These are phyloP conservation scores for Oncorhynchus mykiss DNA, from an alignment of 2,113 vertebrate genomes.

Conservation along the genomic window DNA sequence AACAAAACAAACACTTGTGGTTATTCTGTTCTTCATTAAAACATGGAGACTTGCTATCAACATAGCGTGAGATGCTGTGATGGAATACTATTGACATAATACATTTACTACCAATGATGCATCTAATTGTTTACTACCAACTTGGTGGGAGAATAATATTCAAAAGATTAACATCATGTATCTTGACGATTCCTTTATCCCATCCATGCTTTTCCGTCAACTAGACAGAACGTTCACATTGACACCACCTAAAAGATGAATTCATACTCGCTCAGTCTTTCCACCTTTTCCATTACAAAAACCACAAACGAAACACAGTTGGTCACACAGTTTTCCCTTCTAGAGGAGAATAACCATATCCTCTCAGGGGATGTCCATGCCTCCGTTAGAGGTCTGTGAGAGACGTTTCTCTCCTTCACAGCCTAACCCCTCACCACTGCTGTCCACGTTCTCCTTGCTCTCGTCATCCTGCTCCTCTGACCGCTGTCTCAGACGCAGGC, in stretches of 20 bases:
- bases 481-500: conserved; percentile 73
- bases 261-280: no score
- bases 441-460: conserved; percentile 74
- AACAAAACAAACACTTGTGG: not conserved
- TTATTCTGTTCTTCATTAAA: not conserved
- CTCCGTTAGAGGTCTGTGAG: conserved; percentile 71
- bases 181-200: not conserved
- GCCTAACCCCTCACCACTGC: conserved; percentile 30
- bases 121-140: not conserved
- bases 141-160: not conserved
- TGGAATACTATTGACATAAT: not conserved
- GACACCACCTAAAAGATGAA: no score
- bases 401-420: conserved; percentile 61
- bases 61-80: not conserved
- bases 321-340: conserved; percentile 2
- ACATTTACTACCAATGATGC: not conserved
- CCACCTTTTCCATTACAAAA: not conserved
- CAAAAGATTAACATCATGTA: not conserved
- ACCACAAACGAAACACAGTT: not conserved
- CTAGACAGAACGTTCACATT: not conserved
- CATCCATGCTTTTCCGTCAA: not conserved
- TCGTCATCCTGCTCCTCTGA: conserved; percentile 71
- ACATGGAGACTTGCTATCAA: not conserved
- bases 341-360: not conserved
- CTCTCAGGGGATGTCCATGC: conserved; percentile 70